Conservation (phyloP, 2,888 invertebrate genomes). For the Campopleginae sp. region DNA sequence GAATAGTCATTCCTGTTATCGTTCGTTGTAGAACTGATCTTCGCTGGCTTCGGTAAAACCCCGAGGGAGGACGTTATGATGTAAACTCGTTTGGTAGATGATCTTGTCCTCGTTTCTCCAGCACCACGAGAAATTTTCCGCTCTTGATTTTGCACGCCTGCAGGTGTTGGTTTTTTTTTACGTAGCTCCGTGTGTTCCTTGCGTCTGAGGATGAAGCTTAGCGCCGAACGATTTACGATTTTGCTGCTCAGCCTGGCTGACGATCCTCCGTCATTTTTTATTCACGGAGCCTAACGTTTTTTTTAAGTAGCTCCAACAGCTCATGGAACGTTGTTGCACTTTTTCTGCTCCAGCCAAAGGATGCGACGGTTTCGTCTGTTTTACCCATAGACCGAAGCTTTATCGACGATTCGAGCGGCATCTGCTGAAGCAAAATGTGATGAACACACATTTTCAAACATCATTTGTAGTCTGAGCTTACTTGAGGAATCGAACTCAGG, state of each 20-base stretch:
- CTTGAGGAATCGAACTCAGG: not conserved
- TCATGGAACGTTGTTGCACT: not conserved
- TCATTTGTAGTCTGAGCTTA: constrained; percentile 13
- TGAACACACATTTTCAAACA: constrained; percentile 5
- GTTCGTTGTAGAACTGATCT: constrained; percentile 45
- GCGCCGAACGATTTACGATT: constrained; percentile 28
- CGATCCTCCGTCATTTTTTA: not conserved
- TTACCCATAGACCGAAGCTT: not conserved
- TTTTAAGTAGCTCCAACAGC: not conserved
- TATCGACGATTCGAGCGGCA: not conserved
- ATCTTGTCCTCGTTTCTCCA: constrained; percentile 33
- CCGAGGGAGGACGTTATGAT: constrained; percentile 47
- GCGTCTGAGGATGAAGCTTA: constrained; percentile 3
- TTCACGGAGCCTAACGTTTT: not conserved
- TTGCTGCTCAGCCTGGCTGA: constrained; percentile 13
- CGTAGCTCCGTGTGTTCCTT: constrained; percentile 8
- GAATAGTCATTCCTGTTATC: constrained; percentile 61
- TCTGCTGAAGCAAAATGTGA: not conserved
- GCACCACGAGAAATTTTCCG: constrained; percentile 36
- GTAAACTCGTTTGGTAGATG: constrained; percentile 56
- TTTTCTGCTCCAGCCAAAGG: not conserved
- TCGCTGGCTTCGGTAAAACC: constrained; percentile 44
- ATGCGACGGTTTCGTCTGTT: not conserved
- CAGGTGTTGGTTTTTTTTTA: constrained; percentile 31
- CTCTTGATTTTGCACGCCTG: constrained; percentile 35